phyloP scores from a whole-genome alignment of 2,797 vertebrate genomes.

The Pangasius djambal region DNA sequence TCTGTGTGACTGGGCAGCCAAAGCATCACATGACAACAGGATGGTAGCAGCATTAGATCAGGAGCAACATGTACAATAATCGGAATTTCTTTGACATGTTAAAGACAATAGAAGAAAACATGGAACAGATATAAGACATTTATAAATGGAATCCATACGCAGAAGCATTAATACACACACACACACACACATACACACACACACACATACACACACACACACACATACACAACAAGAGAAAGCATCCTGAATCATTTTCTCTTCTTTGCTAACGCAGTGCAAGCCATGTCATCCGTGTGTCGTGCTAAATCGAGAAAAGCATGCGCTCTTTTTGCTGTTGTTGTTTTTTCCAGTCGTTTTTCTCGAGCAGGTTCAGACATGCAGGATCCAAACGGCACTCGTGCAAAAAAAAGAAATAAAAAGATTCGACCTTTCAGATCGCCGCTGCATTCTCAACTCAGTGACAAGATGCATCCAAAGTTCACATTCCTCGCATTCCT shows the following conservation, averaged over 20 bases:
- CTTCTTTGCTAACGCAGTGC: constrained; percentile 16
- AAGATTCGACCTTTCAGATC: background rate
- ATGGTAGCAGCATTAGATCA: constrained; percentile 74
- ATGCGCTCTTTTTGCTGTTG: constrained; percentile 62
- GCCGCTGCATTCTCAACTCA: constrained; percentile 43
- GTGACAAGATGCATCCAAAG: constrained; percentile 28
- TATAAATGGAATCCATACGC: constrained; percentile 67
- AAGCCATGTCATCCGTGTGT: constrained; percentile 58
- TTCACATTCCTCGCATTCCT: background rate
- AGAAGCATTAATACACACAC: constrained; percentile 60
- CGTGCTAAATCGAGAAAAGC: constrained; percentile 61
- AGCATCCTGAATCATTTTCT: constrained; percentile 6
- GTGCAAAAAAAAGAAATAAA: constrained; percentile 23
- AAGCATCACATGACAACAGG: constrained; percentile 80
- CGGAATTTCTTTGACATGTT: constrained; percentile 64
- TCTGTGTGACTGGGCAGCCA: constrained; percentile 74
- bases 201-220: constrained; percentile 18
- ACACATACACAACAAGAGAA: constrained; percentile 20
- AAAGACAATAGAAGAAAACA: constrained; percentile 64
- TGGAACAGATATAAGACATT: constrained; percentile 73
- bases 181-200: constrained; percentile 25
- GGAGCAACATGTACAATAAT: constrained; percentile 68
- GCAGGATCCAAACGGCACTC: constrained; percentile 47
- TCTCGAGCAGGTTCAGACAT: constrained; percentile 58
- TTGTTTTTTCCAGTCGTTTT: background rate